Evolutionary conservation across 2,113 vertebrate species (phyloP).

Genomic region (Collichthys lucidus): DNA sequence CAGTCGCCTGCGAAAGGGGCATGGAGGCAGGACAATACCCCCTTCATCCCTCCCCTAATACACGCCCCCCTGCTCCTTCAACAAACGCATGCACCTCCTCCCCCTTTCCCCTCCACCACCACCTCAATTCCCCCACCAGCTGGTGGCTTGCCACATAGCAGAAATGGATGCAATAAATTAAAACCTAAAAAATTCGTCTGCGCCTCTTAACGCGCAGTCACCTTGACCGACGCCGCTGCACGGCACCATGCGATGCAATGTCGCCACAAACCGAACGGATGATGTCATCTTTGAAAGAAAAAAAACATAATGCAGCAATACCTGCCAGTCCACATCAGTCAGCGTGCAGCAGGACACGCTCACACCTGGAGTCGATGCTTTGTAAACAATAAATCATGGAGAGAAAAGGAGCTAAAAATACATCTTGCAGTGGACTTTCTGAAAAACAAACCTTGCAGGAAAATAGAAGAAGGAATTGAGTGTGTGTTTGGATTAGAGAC

Average conservation of each 20-base stretch:
- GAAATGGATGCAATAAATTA: constrained; percentile 43
- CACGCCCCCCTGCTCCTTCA: constrained; percentile 72
- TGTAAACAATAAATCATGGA: neutral
- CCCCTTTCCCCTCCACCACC: no score
- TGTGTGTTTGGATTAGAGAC: neutral
- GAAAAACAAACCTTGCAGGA: neutral
- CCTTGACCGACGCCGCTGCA: constrained; percentile 48
- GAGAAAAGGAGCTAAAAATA: neutral
- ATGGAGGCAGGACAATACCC: constrained; percentile 81
- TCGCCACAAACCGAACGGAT: constrained; percentile 53
- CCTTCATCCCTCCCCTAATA: constrained; percentile 68
- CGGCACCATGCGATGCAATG: constrained; percentile 27
- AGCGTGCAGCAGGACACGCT: neutral
- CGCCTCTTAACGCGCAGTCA: constrained; percentile 48
- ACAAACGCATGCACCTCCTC: constrained; percentile 53
- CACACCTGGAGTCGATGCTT: neutral
- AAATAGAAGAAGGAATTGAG: neutral
- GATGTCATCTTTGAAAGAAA: constrained; percentile 65
- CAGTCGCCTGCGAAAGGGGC: constrained; percentile 79
- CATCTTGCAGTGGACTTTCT: neutral
- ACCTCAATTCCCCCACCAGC: constrained; percentile 48
- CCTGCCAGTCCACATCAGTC: constrained; percentile 44
- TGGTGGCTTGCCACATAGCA: constrained; percentile 60
- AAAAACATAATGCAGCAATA: constrained; percentile 62
- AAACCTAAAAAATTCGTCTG: constrained; percentile 22